These are phyloP conservation scores for Ovibos moschatus DNA, from an alignment of 2,113 vertebrate genomes.

Conservation along the genomic window DNA sequence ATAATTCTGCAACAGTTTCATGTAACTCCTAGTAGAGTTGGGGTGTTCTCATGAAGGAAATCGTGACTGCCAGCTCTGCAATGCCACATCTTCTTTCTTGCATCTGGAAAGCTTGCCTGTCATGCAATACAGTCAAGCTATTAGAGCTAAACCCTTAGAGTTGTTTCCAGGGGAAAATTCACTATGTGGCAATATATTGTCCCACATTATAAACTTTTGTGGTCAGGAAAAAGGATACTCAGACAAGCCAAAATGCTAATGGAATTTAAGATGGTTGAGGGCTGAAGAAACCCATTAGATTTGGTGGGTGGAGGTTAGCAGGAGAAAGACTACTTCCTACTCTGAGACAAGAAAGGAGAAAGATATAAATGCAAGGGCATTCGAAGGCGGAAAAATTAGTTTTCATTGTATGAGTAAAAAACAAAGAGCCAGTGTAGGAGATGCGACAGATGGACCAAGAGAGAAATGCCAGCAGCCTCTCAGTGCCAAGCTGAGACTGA, in stretches of 20 bases:
- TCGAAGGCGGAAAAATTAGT: neutral
- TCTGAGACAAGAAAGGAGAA: neutral
- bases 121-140: neutral
- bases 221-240: neutral
- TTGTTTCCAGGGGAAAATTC: neutral
- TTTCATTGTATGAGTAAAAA: neutral
- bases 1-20: neutral
- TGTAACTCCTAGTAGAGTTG: neutral
- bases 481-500: neutral
- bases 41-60: neutral
- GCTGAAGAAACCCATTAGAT: neutral
- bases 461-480: neutral
- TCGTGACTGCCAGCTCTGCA: neutral
- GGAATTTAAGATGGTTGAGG: neutral
- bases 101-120: neutral
- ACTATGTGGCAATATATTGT: neutral
- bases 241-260: neutral
- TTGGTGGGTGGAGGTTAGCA: neutral
- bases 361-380: neutral
- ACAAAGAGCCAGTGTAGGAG: neutral
- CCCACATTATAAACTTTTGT: neutral
- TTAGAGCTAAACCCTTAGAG: neutral
- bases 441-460: neutral
- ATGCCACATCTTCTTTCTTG: neutral
- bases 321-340: neutral